Base-by-base conservation (phyloP, 2,888 invertebrate species). In the Lepeophtheirus nordmannii region DNA sequence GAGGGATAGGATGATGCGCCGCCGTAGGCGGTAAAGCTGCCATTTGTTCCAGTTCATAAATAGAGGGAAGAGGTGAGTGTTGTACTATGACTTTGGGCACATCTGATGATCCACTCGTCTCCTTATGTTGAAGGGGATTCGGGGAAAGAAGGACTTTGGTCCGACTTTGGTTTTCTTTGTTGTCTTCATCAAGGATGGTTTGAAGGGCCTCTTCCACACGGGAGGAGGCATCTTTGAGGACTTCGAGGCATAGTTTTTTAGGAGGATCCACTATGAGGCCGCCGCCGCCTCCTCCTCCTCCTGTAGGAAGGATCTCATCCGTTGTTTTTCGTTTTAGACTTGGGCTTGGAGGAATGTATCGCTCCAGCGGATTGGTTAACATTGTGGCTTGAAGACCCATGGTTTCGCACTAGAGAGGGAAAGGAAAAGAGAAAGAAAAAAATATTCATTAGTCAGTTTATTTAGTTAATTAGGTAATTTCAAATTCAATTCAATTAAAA, bases 11-110 rank as follows among this genome's bases (percentile, higher is more conserved):
- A 17, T 10, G 30, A 30, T 14, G 56, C 61, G 60, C 58, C 58
- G 59, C 53, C 72, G 68, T 75, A 70, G 67, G 65, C 20, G 69
- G 75, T 71, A 78, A 7, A 30, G 30, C 30, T n/a, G 63, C 56
- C 20, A 53, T 37, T 56, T 63, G 63, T 10, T 63, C 46, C 20
- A 63, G 63, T 12, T 63, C 63, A 23, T 63, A 63, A 38, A 63
- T 46, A 30, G 46, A 30, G 23, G 63, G 63, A 22, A 63, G 56
- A 23, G 62, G 62, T 12, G 30, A 17, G 63, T 56, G 53, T 14
- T 56, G 37, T 22, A 63, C 63, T 20, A 63, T 56, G 22, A 63
- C 63, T 37, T 63, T 63, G n/a, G 53, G 53, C 40, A 20, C n/a
- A 46, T 12, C 20, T 30, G 17, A 37, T 38, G 46, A 46, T 56